phyloP scores from a whole-genome alignment of 2,797 vertebrate genomes.

The Pteronotus mesoamericanus region DNA sequence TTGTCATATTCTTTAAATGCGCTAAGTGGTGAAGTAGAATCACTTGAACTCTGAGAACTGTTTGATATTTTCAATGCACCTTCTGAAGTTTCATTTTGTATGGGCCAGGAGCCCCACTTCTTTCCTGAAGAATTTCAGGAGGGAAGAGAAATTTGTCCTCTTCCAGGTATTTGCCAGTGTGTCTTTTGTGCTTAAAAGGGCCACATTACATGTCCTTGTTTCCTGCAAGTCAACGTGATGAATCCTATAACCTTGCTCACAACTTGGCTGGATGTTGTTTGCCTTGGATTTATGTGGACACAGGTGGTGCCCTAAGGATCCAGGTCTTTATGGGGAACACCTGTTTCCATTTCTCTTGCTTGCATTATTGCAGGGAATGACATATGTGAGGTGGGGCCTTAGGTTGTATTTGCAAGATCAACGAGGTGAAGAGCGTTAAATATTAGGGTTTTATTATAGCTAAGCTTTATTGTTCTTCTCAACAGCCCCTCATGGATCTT shows the following conservation, averaged over 20 bases:
- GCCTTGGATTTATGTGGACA: constrained; percentile 28
- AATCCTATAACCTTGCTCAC: constrained; percentile 8
- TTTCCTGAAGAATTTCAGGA: neutral
- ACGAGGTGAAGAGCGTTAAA: constrained; percentile 40
- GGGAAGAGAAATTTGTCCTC: neutral
- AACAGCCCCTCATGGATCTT: neutral
- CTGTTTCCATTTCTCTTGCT: constrained; percentile 24
- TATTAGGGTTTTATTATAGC: constrained; percentile 43
- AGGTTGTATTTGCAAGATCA: constrained; percentile 25
- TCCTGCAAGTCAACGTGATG: neutral
- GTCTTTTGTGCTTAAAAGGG: neutral
- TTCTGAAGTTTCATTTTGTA: neutral
- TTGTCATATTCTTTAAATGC: neutral
- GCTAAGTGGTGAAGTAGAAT: neutral
- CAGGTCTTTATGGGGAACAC: constrained; percentile 29
- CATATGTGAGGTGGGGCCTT: neutral
- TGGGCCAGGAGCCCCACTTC: neutral
- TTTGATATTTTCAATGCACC: neutral
- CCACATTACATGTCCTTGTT: neutral
- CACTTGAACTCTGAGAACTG: neutral
- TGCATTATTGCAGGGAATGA: neutral
- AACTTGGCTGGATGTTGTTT: neutral
- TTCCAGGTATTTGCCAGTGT: neutral
- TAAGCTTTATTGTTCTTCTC: constrained; percentile 24
- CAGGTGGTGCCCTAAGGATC: constrained; percentile 10